Percentiles rank a stretch among this genome's conserved stretches.
Conservation (phyloP, 2,888 invertebrate genomes). For the Nymphalis urticae region DNA sequence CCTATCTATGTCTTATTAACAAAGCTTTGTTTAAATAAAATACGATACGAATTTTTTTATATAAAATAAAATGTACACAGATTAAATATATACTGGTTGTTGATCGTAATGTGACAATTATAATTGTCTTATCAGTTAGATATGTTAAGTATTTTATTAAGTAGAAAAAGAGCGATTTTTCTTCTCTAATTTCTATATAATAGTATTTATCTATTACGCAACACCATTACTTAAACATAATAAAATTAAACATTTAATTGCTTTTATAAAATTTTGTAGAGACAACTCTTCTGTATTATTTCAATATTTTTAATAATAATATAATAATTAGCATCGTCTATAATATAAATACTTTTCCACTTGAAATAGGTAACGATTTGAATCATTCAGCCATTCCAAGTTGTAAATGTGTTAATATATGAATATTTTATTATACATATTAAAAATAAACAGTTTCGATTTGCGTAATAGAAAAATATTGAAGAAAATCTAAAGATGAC, state of each 20-base stretch:
- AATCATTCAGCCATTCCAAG: no score
- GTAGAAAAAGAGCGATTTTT: slow-evolving; percentile 17
- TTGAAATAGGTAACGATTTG: no score
- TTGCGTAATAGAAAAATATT: slow-evolving; percentile 14
- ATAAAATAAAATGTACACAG: slow-evolving; percentile 7
- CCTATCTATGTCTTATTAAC: slow-evolving; percentile 3
- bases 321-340: no score
- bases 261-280: neutral
- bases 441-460: neutral
- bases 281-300: no score
- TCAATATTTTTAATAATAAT: no score
- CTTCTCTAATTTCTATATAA: slow-evolving; percentile 12
- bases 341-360: no score
- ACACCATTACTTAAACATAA: no score
- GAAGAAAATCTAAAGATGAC: slow-evolving; percentile 12
- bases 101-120: slow-evolving; percentile 11
- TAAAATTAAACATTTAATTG: no score
- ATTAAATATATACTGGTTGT: neutral
- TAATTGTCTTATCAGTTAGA: slow-evolving; percentile 54
- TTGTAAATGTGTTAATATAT: no score
- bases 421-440: neutral
- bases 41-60: no score
- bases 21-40: neutral
- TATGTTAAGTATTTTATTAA: slow-evolving; percentile 53
- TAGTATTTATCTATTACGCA: slow-evolving; percentile 21